Evolutionary conservation across 2,797 vertebrate genomes (phyloP), one percentile per base, ranked within the genome.

Genomic region (Galaxias olidus): DNA sequence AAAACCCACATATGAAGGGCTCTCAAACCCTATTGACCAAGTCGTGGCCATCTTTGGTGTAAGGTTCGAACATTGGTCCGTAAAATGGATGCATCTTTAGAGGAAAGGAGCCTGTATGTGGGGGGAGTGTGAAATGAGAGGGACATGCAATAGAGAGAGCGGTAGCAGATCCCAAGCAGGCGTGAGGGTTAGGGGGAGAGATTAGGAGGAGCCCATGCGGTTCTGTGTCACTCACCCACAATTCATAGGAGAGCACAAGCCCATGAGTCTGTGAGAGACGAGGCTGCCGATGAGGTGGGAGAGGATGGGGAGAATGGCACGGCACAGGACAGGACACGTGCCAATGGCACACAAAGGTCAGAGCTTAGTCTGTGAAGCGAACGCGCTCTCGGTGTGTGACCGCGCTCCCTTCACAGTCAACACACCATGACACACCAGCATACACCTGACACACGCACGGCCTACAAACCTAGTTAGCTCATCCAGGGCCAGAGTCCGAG

Each of bases 181-280:
- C 40, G 9, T 54, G 50, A 62, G 64, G 10, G 64, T 47, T 68
- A 68, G 62, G 81, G 54, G 68, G 17, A 65, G 41, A 60, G 58
- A 44, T 71, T 66, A 47, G 61, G 80, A 61, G 73, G 55, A 54
- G 79, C 71, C 78, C 80, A 75, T 88, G 86, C 86, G 73, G 61
- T 68, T 83, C 79, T 79, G 78, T 85, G 82, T 87, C 79, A 88
- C 92, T 93, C 90, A 93, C 92, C 92, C 91, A 85, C 86, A 88
- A 84, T 82, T 90, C 79, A 92, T 77, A 85, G 90, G 89, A 80
- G 89, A 87, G 87, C 90, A 92, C 88, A 93, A 76, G 87, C 88
- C 89, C 80, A 91, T 86, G 85, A 92, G 89, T 86, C 92, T 93
- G 89, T 78, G 82, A 73, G 77, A 75, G 65, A 72, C 73, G 79